phyloP scores from a whole-genome alignment of 2,113 vertebrate genomes.

The Sander lucioperca region DNA sequence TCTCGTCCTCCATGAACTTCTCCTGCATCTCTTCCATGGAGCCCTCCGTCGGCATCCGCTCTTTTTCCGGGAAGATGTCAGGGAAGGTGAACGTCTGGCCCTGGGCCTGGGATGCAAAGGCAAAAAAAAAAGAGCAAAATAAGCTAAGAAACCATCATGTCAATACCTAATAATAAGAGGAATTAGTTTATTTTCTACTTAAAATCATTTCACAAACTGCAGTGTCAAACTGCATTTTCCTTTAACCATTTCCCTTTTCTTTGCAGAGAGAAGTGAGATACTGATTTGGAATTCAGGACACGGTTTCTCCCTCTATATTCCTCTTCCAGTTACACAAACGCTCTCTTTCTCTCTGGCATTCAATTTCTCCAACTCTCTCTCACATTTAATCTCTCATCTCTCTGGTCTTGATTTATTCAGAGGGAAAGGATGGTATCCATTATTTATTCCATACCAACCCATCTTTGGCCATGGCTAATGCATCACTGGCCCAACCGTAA shows the following conservation, averaged over 20 bases:
- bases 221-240: constrained; percentile 12
- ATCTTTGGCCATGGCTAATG: constrained; percentile 74
- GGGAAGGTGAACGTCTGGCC: constrained; percentile 95
- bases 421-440: constrained; percentile 80
- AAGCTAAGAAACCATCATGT: background rate
- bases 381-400: constrained; percentile 70
- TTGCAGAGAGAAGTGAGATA: constrained; percentile 11
- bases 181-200: background rate
- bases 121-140: background rate
- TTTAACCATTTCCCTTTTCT: background rate
- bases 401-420: constrained; percentile 82
- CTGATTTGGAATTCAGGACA: constrained; percentile 60
- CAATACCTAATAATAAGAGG: background rate
- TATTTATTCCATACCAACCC: constrained; percentile 81
- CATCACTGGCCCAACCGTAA: constrained; percentile 61
- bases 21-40: constrained; percentile 82
- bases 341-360: constrained; percentile 55
- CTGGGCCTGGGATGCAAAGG: constrained; percentile 81
- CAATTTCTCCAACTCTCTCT: constrained; percentile 65
- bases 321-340: constrained; percentile 61
- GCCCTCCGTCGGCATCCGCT: constrained; percentile 63
- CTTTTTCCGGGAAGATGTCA: constrained; percentile 90
- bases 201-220: background rate
- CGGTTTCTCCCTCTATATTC: constrained; percentile 32
- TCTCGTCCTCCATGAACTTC: constrained; percentile 86